These are phyloP conservation scores for Tuberolachnus salignus DNA, from an alignment of 2,888 invertebrate species.

Conservation along the genomic window DNA sequence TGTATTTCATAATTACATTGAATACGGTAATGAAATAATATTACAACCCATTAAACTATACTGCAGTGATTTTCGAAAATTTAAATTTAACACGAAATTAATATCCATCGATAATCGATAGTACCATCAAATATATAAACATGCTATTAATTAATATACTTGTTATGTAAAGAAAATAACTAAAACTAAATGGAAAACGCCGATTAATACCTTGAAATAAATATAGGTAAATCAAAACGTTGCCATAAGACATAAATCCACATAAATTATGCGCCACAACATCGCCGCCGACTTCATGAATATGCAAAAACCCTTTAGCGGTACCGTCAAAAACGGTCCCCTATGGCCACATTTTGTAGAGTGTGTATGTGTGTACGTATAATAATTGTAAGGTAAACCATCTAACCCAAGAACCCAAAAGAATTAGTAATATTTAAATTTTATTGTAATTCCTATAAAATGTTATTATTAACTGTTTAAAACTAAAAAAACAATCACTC, in stretches of 20 bases:
- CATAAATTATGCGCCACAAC: neutral
- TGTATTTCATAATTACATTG: neutral
- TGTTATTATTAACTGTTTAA: too few relatives aligned
- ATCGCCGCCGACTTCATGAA: neutral
- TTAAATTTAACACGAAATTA: neutral
- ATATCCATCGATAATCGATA: neutral
- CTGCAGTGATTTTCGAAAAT: neutral
- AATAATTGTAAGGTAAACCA: too few relatives aligned
- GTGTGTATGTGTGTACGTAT: too few relatives aligned
- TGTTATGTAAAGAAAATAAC: too few relatives aligned
- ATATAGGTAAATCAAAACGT: neutral
- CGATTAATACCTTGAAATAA: too few relatives aligned
- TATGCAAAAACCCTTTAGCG: slow-evolving; percentile 25
- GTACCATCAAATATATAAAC: neutral
- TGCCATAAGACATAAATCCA: neutral
- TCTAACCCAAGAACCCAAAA: too few relatives aligned
- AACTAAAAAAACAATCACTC: too few relatives aligned
- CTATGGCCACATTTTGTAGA: neutral
- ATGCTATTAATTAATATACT: neutral
- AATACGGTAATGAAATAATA: neutral
- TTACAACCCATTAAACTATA: neutral
- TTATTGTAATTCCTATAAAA: too few relatives aligned
- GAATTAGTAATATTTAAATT: too few relatives aligned
- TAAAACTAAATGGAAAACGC: neutral
- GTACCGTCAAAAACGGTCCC: neutral